Evolutionary conservation across 2,113 vertebrate species (phyloP).

Genomic region (Hydropotes inermis): DNA sequence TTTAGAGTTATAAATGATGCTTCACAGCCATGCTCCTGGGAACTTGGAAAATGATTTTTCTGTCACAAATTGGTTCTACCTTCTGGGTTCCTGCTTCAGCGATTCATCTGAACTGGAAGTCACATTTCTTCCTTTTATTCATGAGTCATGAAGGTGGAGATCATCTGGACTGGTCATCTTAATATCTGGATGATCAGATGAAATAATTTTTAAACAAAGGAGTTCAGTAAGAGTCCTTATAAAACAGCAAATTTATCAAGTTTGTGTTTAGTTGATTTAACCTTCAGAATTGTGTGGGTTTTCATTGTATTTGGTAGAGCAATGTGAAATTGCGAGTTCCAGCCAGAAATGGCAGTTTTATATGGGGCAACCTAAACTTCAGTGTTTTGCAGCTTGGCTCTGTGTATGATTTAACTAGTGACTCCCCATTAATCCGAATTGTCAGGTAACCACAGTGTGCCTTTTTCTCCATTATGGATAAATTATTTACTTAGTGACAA

Average conservation of each 20-base stretch:
- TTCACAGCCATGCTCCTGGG: not conserved
- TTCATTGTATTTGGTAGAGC: not conserved
- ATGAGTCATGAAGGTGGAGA: not conserved
- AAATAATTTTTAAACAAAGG: not conserved
- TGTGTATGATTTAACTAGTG: not conserved
- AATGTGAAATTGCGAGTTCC: not conserved
- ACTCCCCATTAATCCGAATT: not conserved
- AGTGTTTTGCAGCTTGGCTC: not conserved
- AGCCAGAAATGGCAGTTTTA: not conserved
- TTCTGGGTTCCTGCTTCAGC: not conserved
- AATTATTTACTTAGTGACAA: conserved; percentile 33
- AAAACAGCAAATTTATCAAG: not conserved
- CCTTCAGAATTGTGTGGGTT: not conserved
- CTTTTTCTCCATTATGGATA: not conserved
- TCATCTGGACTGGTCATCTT: not conserved
- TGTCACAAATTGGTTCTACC: not conserved
- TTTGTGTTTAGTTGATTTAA: not conserved
- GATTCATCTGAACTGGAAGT: not conserved
- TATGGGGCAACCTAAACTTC: not conserved
- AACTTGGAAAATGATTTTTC: not conserved
- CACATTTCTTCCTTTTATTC: not conserved
- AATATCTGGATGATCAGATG: not conserved
- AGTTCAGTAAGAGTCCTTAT: not conserved
- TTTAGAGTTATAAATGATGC: not conserved
- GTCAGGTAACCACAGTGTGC: not conserved